Base-by-base conservation (phyloP, 2,888 invertebrate genomes). In the Deilephila porcellus region DNA sequence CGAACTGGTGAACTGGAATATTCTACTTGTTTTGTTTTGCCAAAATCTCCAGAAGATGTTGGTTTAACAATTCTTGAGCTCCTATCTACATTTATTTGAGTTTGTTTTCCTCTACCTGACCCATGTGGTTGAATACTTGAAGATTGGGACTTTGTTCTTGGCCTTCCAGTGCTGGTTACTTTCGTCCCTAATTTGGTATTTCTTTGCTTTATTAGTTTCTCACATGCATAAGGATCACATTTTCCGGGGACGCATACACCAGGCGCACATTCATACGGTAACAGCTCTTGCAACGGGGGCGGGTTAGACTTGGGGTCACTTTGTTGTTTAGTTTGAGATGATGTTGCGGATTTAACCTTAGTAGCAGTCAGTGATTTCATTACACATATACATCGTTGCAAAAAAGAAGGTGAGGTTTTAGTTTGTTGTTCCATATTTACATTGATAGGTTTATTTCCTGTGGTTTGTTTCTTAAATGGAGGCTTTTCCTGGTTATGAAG, bases 181-280 rank as follows among this genome's bases (percentile, higher is more conserved):
- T 76, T 81, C 45, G 59, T 59, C 11, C 71, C 20, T 75, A 74
- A 62, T 72, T 77, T 75, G 29, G 73, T 74, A 74, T 81, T 78
- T 79, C 84, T 82, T 72, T 74, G 78, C 71, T 80, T 81, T 52
- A 87, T 86, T 70, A 78, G 74, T 80, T 85, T 80, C 37, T 81
- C 76, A 77, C 86, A 87, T 74, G 79, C 75, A 73, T 82, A 75
- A 29, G 87, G 83, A 75, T 86, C 74, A 78, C 88, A 88, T 74
- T 80, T 71, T n/a, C 82, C 83, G 14, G 87, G 88, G 25, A 83
- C 77, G 76, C 88, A 88, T 59, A 84, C 74, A 37, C 82, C 82
- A 67, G 87, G 85, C 75, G 87, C 84, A 77, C 88, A 88, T 76
- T 88, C 85, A 76, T 85, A 81, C n/a, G 85, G 82, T 37, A 78